Conservation (phyloP, 1,140 invertebrate genomes). For the Ephestia elutella region DNA sequence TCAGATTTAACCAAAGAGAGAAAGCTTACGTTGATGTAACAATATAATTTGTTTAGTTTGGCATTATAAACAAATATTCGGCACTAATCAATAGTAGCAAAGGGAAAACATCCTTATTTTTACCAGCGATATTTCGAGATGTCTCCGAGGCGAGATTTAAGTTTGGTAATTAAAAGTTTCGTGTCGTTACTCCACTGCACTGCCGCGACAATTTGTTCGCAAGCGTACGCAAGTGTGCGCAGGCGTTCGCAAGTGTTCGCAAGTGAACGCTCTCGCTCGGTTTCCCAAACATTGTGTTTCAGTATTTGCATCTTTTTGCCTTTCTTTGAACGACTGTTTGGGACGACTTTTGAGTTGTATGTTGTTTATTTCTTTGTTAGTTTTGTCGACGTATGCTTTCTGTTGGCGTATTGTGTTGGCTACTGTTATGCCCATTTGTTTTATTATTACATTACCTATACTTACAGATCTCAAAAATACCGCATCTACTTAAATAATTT, state of each 20-base stretch:
- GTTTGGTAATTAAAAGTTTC: slow-evolving; percentile 56
- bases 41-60: no score
- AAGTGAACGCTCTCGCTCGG: slow-evolving; percentile 11
- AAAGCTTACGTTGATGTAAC: no score
- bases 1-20: no score
- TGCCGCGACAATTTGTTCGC: slow-evolving; percentile 24
- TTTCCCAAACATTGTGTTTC: neutral
- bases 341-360: neutral
- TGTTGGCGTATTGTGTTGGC: no score
- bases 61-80: no score
- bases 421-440: no score
- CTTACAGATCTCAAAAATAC: no score
- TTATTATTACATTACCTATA: no score
- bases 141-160: slow-evolving; percentile 31
- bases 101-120: slow-evolving; percentile 12
- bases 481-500: no score
- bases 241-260: slow-evolving; percentile 11
- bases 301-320: neutral
- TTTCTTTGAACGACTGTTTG: neutral
- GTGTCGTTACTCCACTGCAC: slow-evolving; percentile 35
- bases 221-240: neutral
- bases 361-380: neutral
- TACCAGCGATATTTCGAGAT: slow-evolving; percentile 24
- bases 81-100: neutral
- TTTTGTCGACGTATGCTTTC: no score